These are phyloP conservation scores for Hydropotes inermis DNA, from an alignment of 2,113 vertebrate species.

Conservation along the genomic window DNA sequence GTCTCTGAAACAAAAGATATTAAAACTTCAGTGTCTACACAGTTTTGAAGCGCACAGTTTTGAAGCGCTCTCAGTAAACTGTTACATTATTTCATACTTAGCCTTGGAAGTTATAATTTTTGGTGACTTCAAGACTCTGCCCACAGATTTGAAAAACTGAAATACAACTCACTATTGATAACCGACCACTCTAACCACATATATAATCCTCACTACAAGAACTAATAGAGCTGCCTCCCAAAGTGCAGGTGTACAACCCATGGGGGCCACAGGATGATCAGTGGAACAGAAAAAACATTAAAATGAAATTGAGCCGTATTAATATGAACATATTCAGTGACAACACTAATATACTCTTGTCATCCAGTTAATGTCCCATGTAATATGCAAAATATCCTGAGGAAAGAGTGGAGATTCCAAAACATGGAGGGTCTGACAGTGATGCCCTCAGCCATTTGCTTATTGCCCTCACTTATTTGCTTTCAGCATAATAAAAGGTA, in stretches of 20 bases:
- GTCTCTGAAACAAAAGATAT: not conserved
- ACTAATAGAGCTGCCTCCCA: not conserved
- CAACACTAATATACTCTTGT: not conserved
- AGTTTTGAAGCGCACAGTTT: not conserved
- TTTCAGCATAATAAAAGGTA: not conserved
- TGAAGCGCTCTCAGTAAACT: not conserved
- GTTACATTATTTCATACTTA: slow-evolving; percentile 5
- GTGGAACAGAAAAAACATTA: not conserved
- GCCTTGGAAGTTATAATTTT: not conserved
- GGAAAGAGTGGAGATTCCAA: not conserved
- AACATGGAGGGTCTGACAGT: not conserved
- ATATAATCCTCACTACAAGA: not conserved
- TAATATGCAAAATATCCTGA: not conserved
- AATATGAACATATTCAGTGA: not conserved
- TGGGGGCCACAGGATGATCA: not conserved
- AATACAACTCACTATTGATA: not conserved
- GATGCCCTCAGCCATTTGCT: not conserved
- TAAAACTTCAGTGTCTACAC: not conserved
- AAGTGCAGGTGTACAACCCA: not conserved
- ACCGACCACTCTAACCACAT: not conserved
- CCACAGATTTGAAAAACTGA: not conserved
- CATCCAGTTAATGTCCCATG: not conserved
- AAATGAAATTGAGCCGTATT: not conserved
- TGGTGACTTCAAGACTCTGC: not conserved
- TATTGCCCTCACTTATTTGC: not conserved